Evolutionary conservation across 92 coral and sea anemone genomes (phyloP).

Genomic region (Paramuricea clavata): DNA sequence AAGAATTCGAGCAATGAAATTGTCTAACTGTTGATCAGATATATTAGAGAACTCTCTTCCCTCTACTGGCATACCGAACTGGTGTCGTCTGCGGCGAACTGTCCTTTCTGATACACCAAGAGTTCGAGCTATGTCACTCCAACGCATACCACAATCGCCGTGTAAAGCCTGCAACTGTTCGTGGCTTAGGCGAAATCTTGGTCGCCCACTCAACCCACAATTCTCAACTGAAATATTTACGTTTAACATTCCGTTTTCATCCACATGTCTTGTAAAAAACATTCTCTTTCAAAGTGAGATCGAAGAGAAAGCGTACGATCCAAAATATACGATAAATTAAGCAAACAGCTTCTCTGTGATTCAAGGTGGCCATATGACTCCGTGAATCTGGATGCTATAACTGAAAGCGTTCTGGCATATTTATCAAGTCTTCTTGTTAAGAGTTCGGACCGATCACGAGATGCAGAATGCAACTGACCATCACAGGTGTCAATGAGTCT

Average conservation of each 20-base stretch:
- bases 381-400: background rate
- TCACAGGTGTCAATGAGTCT: constrained; percentile 1
- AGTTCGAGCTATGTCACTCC: constrained; percentile 16
- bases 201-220: no score
- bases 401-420: constrained; percentile 9
- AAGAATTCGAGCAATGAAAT: background rate
- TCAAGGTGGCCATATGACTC: constrained; percentile 6
- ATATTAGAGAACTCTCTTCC: constrained; percentile 16
- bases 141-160: background rate
- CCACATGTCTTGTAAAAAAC: background rate
- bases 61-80: constrained; percentile 15
- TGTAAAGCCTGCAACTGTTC: background rate
- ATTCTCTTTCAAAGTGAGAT: background rate
- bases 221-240: no score
- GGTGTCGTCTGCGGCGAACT: constrained; percentile 26
- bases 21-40: background rate
- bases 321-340: no score
- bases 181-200: background rate
- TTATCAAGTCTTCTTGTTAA: constrained; percentile 4
- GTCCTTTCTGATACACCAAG: constrained; percentile 35
- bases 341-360: background rate
- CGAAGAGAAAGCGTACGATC: background rate
- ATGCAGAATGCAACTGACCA: background rate
- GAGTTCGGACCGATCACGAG: constrained; percentile 2
- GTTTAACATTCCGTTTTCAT: no score